phyloP scores from a whole-genome alignment of 2,113 vertebrate species.

The Oreocharis arfaki region DNA sequence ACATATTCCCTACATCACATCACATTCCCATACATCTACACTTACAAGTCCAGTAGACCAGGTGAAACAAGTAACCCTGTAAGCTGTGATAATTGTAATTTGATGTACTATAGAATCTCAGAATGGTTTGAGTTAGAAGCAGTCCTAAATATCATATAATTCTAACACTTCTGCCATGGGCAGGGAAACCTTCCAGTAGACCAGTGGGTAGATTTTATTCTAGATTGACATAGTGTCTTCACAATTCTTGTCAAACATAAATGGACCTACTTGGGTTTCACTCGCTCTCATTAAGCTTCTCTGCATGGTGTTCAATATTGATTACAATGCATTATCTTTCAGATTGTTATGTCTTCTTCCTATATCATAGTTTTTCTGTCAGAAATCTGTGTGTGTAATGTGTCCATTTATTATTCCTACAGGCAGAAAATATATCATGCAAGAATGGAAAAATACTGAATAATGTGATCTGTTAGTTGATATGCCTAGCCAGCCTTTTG shows the following conservation, averaged over 20 bases:
- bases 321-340: neutral
- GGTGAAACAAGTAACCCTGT: too few relatives aligned
- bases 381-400: neutral
- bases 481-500: neutral
- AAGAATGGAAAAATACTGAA: neutral
- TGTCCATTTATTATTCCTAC: neutral
- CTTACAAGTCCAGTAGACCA: too few relatives aligned
- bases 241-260: neutral
- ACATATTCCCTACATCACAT: neutral
- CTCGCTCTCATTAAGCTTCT: neutral
- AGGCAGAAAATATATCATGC: neutral
- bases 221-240: neutral
- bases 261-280: neutral
- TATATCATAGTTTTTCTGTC: neutral
- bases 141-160: neutral
- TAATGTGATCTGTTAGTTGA: neutral
- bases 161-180: neutral
- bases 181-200: neutral
- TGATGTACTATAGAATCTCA: neutral
- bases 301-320: neutral
- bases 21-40: too few relatives aligned
- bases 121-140: neutral
- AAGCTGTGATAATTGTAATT: neutral
- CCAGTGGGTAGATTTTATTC: neutral
- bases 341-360: neutral